Evolutionary conservation across 2,113 vertebrate species (phyloP).

Genomic region (Lipophrys pholis): DNA sequence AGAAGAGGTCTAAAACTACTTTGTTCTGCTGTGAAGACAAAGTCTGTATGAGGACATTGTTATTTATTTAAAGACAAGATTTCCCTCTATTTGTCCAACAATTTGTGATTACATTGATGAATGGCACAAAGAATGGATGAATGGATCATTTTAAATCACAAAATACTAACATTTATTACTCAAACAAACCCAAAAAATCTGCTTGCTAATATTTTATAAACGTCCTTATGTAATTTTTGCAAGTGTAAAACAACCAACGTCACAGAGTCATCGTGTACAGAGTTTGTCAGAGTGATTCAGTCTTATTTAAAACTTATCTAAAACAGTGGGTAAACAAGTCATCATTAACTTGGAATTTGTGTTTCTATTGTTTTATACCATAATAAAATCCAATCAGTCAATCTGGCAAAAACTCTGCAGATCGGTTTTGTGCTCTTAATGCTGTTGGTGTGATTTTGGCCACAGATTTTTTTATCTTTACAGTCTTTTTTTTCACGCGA

Average conservation of each 20-base stretch:
- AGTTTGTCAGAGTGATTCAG: no score
- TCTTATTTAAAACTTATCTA: no score
- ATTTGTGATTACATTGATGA: no score
- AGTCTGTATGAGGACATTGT: neutral
- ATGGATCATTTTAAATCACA: no score
- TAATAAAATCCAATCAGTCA: neutral
- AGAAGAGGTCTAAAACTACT: neutral
- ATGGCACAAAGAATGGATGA: no score
- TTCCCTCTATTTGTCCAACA: no score
- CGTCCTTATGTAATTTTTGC: no score
- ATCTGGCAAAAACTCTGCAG: neutral
- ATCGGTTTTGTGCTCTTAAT: neutral
- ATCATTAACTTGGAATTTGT: neutral
- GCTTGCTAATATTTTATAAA: no score
- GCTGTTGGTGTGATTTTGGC: neutral
- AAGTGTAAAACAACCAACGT: no score
- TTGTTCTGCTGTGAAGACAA: neutral
- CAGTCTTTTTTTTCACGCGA: neutral
- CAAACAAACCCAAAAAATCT: no score
- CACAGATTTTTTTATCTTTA: neutral
- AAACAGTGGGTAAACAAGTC: neutral
- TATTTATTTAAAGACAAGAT: neutral
- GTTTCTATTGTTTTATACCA: neutral
- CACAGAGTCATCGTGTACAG: no score
- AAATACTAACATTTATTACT: no score